phyloP scores from a whole-genome alignment of 2,888 invertebrate genomes.

The Tinea pellionella region DNA sequence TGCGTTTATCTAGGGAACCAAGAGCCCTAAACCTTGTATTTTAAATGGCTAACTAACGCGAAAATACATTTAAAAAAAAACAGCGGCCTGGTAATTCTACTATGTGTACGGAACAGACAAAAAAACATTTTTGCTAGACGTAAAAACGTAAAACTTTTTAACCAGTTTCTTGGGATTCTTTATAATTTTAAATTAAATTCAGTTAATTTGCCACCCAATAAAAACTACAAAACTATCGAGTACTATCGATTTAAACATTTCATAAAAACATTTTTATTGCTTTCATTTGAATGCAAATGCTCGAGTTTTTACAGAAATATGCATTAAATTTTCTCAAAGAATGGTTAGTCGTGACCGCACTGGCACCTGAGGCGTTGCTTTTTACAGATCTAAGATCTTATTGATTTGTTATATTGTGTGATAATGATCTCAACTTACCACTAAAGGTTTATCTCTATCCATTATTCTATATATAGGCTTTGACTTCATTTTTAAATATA shows the following conservation, averaged over 20 bases:
- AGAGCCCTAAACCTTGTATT: too few species aligned
- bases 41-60: too few species aligned
- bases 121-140: too few species aligned
- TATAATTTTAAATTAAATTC: too few species aligned
- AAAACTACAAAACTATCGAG: neutral
- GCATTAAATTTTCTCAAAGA: slow-evolving; percentile 2
- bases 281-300: neutral
- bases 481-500: slow-evolving; percentile 17
- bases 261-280: neutral
- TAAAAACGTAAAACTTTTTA: too few species aligned
- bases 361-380: slow-evolving; percentile 1
- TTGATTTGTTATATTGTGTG: slow-evolving; percentile 43
- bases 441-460: slow-evolving; percentile 21
- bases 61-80: too few species aligned
- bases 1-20: too few species aligned
- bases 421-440: slow-evolving; percentile 39
- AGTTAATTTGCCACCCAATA: neutral
- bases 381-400: slow-evolving; percentile 24
- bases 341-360: slow-evolving; percentile 6
- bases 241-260: neutral
- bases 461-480: slow-evolving; percentile 19
- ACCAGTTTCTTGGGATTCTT: too few species aligned
- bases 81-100: too few species aligned
- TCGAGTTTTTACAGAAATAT: neutral
- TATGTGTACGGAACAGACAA: too few species aligned